Evolutionary conservation across 2,797 vertebrate genomes (phyloP).

Genomic region (Rousettus madagascariensis): DNA sequence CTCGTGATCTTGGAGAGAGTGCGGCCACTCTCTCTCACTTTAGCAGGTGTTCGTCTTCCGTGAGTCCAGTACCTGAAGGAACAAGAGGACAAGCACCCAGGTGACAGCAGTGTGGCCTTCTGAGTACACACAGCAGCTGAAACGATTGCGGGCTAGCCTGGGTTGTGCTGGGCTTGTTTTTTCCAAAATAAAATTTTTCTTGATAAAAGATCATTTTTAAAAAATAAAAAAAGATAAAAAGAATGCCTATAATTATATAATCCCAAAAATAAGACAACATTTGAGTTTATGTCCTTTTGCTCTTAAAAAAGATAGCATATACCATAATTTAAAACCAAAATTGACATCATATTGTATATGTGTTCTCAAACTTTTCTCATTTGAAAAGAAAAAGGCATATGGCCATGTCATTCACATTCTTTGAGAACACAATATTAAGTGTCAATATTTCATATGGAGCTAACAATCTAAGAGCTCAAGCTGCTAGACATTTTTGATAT

Average conservation of each 20-base stretch:
- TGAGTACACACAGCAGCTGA: background rate
- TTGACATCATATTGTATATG: background rate
- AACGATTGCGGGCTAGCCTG: background rate
- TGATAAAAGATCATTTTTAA: background rate
- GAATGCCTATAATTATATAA: background rate
- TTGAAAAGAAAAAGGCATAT: background rate
- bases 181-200: background rate
- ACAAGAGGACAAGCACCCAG: background rate
- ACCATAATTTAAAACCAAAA: background rate
- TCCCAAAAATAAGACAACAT: background rate
- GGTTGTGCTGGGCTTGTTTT: background rate
- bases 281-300: background rate
- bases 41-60: background rate
- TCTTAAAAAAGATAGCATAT: background rate
- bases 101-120: background rate
- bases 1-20: background rate
- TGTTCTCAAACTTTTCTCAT: background rate
- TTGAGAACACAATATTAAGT: slow-evolving; percentile 6
- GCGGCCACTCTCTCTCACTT: background rate
- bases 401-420: background rate
- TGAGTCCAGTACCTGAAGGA: background rate
- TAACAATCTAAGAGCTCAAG: background rate
- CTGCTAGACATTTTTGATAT: background rate
- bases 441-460: background rate
- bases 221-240: slow-evolving; percentile 22